These are phyloP conservation scores for Pseudolaguvia tuberculata DNA, from an alignment of 2,113 vertebrate species.

Conservation along the genomic window DNA sequence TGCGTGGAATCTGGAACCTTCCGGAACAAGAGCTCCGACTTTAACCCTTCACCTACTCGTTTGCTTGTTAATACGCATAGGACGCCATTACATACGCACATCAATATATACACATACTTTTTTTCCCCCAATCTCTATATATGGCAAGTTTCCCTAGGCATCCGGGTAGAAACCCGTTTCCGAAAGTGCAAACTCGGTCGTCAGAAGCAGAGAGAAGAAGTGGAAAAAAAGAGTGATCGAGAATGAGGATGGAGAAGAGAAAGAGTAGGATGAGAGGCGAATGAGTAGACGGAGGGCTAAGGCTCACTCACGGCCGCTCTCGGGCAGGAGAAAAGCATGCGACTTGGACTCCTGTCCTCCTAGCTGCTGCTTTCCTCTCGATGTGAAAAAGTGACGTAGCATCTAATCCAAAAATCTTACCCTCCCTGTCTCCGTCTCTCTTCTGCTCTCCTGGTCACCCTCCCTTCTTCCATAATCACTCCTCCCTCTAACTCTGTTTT, in stretches of 20 bases:
- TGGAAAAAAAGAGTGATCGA: constrained; percentile 57
- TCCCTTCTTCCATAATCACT: constrained; percentile 39
- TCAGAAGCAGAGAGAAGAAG: constrained; percentile 54
- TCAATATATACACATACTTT: constrained; percentile 36
- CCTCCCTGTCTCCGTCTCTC: constrained; percentile 47
- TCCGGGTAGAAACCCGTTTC: constrained; percentile 69
- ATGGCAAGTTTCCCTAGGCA: constrained; percentile 73
- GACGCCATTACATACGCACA: constrained; percentile 37
- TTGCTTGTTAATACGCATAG: constrained; percentile 50
- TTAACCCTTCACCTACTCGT: constrained; percentile 69
- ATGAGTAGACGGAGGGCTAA: constrained; percentile 39
- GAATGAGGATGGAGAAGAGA: constrained; percentile 52
- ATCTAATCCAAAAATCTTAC: constrained; percentile 69
- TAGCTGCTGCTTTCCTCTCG: constrained; percentile 69
- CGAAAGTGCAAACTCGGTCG: constrained; percentile 51
- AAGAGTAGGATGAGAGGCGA: constrained; percentile 44
- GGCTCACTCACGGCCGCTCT: constrained; percentile 62
- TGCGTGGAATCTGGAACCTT: constrained; percentile 69
- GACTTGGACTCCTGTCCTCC: constrained; percentile 66
- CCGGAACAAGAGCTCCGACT: constrained; percentile 79
- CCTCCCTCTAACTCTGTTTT: constrained; percentile 71
- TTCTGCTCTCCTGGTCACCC: constrained; percentile 9
- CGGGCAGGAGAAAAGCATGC: constrained; percentile 62
- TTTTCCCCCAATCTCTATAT: too few relatives aligned
- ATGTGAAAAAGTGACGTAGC: constrained; percentile 80